phyloP scores from a whole-genome alignment of 1,140 invertebrate genomes.

The Ptiloglossa arizonensis region DNA sequence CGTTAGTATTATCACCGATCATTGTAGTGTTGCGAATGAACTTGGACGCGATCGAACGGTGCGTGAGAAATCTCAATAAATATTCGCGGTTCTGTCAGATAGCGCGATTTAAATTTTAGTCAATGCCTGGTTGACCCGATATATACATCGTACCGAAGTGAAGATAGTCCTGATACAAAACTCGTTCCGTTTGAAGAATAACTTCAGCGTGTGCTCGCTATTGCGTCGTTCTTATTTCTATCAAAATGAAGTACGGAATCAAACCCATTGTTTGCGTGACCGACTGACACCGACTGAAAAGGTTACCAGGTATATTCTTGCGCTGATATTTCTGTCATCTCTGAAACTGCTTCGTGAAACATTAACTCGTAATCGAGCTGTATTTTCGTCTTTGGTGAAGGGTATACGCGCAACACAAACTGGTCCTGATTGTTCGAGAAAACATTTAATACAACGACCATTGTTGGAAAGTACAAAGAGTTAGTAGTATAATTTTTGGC shows the following conservation, averaged over 20 bases:
- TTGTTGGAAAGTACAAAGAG: background rate
- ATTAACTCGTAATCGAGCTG: background rate
- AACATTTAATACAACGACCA: background rate
- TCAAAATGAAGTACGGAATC: constrained; percentile 44
- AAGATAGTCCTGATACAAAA: constrained; percentile 12
- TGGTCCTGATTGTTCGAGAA: background rate
- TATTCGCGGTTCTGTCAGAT: background rate
- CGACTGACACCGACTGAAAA: constrained; percentile 31
- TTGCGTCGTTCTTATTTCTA: constrained; percentile 26
- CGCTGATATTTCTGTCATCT: background rate
- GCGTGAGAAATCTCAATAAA: constrained; percentile 4
- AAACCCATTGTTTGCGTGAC: constrained; percentile 37
- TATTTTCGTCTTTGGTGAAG: background rate
- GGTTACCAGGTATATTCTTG: constrained; percentile 10
- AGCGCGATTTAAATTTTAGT: constrained; percentile 21
- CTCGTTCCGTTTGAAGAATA: background rate
- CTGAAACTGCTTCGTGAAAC: background rate
- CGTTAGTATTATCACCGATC: background rate
- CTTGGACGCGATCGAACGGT: background rate
- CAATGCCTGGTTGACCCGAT: constrained; percentile 1
- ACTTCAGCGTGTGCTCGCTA: background rate
- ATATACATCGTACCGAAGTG: background rate
- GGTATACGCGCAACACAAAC: background rate
- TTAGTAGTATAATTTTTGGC: background rate
- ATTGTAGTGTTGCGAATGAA: background rate